Conservation (phyloP, 2,888 invertebrate genomes). For the Chironomus tentans region DNA sequence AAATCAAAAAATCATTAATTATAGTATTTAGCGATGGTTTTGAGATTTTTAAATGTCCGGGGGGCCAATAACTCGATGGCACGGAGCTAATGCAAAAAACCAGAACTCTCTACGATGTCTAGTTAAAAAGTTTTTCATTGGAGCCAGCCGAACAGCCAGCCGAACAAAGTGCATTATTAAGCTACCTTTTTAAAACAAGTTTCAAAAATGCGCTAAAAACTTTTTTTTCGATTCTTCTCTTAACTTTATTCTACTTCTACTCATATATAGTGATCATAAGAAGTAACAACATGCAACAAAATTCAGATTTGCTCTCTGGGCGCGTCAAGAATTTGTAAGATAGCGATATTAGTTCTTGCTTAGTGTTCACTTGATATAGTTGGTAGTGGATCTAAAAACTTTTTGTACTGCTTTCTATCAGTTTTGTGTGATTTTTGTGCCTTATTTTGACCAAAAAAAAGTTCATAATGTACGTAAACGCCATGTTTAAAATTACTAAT, state of each 20-base stretch:
- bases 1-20: no score
- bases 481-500: conserved; percentile 9
- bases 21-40: no score
- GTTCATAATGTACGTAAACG: conserved; percentile 9
- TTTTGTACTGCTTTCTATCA: not conserved
- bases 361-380: conserved; percentile 1
- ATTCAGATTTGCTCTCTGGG: conserved; percentile 25
- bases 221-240: not conserved
- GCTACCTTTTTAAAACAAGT: no score
- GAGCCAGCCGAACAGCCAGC: no score
- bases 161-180: no score
- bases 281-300: conserved; percentile 16
- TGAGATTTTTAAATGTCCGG: no score
- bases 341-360: conserved; percentile 12
- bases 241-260: not conserved
- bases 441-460: not conserved
- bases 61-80: no score
- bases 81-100: no score
- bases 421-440: not conserved
- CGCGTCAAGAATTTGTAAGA: conserved; percentile 25
- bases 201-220: no score
- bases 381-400: not conserved
- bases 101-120: no score
- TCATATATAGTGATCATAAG: not conserved
- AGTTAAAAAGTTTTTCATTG: no score